Evolutionary conservation across 2,888 invertebrate genomes (phyloP), one percentile per base, ranked within the genome.

Genomic region (Thalpophila matura): DNA sequence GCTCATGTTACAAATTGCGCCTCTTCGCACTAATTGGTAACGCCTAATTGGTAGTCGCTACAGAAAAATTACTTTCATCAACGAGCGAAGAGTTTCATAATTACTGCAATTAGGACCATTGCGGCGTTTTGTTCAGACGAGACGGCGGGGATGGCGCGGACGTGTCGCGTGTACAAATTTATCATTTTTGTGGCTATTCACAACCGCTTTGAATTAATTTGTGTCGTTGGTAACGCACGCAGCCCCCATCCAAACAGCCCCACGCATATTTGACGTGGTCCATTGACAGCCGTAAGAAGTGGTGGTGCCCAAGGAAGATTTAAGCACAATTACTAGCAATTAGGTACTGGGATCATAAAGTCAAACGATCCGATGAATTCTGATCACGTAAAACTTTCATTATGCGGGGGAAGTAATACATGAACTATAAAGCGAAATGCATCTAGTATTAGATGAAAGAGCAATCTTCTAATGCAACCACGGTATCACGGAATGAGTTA

Each of bases 21-120:
- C 84, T 85, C 85, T 87, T 81, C 83, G 80, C 81, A 85, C 88
- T 91, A 92, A 92, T 92, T 91, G 90, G 89, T 88, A 86, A 89
- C 87, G 85, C 87, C 88, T 92, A 93, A 93, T 91, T 91, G 91
- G 91, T 90, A 90, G 91, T 90, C 91, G 87, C 91, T 86, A 86
- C 90, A 90, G 89, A 91, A 92, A 92, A 93, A 94, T 93, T 90
- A 89, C 92, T 93, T 91, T 89, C 92, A 93, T 93, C 91, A 92
- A 86, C 89, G 89, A 87, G 89, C 89, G 90, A 93, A 92, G 93
- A 92, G 92, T 93, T 92, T 89, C 91, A 91, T 91, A 92, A 92
- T 92, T 89, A 89, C 89, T 83, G 91, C 89, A 91, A 92, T 92
- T 92, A 92, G 87, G 90, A 86, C 80, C 85, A 86, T 86, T 84